Percentiles rank a stretch among this genome's conserved stretches.
Evolutionary conservation across 2,797 vertebrate genomes (phyloP).

Genomic region (Melopsittacus undulatus): DNA sequence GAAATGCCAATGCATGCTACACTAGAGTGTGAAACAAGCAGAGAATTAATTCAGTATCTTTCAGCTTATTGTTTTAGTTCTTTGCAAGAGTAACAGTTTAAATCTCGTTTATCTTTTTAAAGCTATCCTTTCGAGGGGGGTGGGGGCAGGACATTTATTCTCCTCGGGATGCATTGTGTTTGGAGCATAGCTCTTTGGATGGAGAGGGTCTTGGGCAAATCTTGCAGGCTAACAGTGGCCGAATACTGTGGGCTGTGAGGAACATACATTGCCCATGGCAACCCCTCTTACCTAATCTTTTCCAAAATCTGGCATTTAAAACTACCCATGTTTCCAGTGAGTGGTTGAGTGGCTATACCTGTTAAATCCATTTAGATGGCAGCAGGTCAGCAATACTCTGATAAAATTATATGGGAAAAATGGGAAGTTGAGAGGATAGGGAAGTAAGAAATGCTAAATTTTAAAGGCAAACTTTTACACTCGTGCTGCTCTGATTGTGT

Average conservation of each 20-base stretch:
- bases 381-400: background rate
- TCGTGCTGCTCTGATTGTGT: background rate
- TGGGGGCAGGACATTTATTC: background rate
- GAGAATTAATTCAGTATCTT: background rate
- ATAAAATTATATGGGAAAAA: background rate
- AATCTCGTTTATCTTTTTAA: background rate
- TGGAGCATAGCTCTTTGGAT: background rate
- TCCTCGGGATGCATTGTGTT: background rate
- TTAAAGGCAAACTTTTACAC: background rate
- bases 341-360: background rate
- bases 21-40: background rate
- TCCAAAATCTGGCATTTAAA: background rate
- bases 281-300: background rate
- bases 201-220: background rate
- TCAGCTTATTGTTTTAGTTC: background rate
- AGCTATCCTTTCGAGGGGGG: background rate
- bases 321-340: background rate
- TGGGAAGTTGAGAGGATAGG: background rate
- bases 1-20: fast-evolving
- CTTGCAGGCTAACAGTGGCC: background rate
- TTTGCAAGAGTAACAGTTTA: background rate
- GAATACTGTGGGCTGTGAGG: background rate
- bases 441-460: background rate
- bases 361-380: background rate
- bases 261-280: background rate